Percentiles rank a stretch among this genome's conserved stretches.
These are phyloP conservation scores for Pluvianellus socialis DNA, from an alignment of 2,113 vertebrate species.

Conservation along the genomic window DNA sequence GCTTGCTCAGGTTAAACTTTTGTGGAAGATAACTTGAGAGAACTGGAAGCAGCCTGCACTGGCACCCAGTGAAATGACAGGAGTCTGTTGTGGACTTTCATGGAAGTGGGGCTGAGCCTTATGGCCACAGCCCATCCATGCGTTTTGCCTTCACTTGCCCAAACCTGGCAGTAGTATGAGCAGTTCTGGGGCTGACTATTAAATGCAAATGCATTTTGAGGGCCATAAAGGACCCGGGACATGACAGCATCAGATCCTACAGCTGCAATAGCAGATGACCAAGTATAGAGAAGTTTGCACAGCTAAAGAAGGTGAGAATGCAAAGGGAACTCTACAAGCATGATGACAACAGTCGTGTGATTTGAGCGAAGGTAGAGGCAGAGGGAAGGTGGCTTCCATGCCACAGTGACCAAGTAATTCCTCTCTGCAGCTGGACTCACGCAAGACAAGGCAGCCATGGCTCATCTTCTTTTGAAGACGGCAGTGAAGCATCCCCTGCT, in stretches of 20 bases:
- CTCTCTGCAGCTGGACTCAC: background rate
- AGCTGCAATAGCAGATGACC: background rate
- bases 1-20: background rate
- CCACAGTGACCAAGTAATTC: background rate
- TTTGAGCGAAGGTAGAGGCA: background rate
- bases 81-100: background rate
- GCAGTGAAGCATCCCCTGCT: background rate
- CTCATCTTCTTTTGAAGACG: background rate
- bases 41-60: background rate
- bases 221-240: background rate
- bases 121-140: background rate
- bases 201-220: background rate
- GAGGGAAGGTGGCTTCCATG: background rate
- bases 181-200: background rate
- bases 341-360: background rate
- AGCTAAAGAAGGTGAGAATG: background rate
- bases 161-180: background rate
- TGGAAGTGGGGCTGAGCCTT: background rate
- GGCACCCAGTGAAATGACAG: background rate
- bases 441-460: background rate
- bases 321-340: background rate
- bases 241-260: background rate
- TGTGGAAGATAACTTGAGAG: background rate
- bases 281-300: background rate
- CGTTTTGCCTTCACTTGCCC: background rate